Base-by-base conservation (phyloP, 2,888 invertebrate species). In the Euproctis similis region DNA sequence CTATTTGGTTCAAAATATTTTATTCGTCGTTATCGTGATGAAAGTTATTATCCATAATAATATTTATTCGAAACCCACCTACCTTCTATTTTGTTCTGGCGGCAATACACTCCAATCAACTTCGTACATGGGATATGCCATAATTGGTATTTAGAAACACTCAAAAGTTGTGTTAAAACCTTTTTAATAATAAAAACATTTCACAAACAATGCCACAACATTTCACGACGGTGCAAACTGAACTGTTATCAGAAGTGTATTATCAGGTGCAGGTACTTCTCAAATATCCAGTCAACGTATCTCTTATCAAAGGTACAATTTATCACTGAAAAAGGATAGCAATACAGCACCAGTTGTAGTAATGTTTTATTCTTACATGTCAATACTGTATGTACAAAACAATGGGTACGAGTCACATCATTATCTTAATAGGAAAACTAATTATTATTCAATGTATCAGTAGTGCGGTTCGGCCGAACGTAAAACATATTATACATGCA, bases 91-190 rank as follows among this genome's bases (percentile, higher is more conserved):
- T 48, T 92, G 88, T 75, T 94, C 94, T 34, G 93, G 92, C 40
- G 94, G 94, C 54, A 94, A 82, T 50, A 94, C 90, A 78, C 93
- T 93, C 92, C 92, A 93, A 67, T 94, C 94, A 34, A 91, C 87
- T 72, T 93, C 93, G 66, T 92, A 92, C 84, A 84, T 84, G 34
- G 84, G 84, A 70, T 82, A 84, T 34, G 84, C 84, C 84, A 84
- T 84, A 42, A 38, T 68, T 50, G 40, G 36, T 51, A 36, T 42
- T 37, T 52, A 46, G 57, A 52, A 47, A 53, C 53, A 54, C 56
- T 51, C 43, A 40, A 47, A 50, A 55, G 46, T 52, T 51, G 46
- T 59, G 46, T 49, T 58, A 59, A 56, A 59, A 54, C 53, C 46
- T 54, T 49, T 59, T 57, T 59, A 63, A 62, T n/a, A n/a, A n/a